Evolutionary conservation across 2,113 vertebrate genomes (phyloP).

Genomic region (Gavialis gangeticus): DNA sequence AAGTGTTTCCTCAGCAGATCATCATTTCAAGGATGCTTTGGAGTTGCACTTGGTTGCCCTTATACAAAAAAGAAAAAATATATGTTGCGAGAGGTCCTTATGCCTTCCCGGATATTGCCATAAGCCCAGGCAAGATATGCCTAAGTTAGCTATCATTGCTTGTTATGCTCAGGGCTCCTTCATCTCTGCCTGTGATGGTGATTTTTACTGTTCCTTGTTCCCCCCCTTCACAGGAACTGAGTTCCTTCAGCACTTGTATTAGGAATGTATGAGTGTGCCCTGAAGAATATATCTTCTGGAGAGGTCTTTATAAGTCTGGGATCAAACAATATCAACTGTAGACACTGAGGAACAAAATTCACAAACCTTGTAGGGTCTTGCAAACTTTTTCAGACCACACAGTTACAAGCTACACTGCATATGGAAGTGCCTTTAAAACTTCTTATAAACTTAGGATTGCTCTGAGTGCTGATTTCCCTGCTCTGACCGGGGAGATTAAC

Average conservation of each 20-base stretch:
- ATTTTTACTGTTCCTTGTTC: too few relatives aligned
- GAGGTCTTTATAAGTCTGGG: neutral
- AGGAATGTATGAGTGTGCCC: neutral
- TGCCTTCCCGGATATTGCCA: neutral
- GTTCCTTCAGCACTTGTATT: too few relatives aligned
- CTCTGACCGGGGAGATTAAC: neutral
- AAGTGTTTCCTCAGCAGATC: too few relatives aligned
- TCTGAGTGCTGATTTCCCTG: neutral
- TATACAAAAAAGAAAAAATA: too few relatives aligned
- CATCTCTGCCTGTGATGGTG: too few relatives aligned
- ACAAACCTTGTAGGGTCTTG: neutral
- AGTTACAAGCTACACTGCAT: neutral
- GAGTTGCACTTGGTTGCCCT: too few relatives aligned
- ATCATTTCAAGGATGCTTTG: too few relatives aligned
- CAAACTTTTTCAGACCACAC: neutral
- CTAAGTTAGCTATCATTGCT: too few relatives aligned
- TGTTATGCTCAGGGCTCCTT: too few relatives aligned
- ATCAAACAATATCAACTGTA: neutral
- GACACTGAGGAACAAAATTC: neutral
- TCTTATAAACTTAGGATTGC: neutral
- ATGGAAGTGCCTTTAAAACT: neutral
- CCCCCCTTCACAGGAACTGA: too few relatives aligned
- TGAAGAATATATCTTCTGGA: neutral
- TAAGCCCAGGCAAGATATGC: too few relatives aligned
- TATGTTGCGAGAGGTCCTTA: neutral